Conservation (phyloP, 2,113 vertebrate species). For the Diphyllodes magnificus region DNA sequence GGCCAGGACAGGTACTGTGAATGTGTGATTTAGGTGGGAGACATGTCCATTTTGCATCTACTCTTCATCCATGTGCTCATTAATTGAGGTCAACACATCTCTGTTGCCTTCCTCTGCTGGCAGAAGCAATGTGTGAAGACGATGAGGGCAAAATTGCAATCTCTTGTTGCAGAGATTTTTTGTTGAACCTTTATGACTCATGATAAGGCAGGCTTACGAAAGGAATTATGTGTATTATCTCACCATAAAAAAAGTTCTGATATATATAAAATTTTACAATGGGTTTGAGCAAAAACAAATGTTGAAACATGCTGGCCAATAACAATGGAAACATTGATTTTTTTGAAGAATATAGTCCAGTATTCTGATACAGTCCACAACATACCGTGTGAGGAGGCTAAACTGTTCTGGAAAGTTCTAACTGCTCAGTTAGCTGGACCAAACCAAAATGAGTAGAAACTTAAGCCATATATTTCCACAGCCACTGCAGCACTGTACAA, state of each 20-base stretch:
- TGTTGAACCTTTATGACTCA: not conserved
- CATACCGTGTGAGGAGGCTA: not conserved
- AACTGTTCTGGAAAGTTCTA: not conserved
- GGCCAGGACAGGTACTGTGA: not conserved
- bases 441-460: not conserved
- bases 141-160: not conserved
- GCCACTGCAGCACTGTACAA: not conserved
- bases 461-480: not conserved
- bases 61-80: not conserved
- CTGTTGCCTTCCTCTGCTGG: not conserved
- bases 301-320: not conserved
- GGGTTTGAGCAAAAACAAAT: not conserved
- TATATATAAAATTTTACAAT: not conserved
- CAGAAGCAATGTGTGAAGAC: not conserved
- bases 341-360: not conserved
- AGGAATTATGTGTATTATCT: not conserved
- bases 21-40: not conserved
- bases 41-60: fast-evolving
- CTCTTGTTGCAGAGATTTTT: not conserved
- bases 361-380: not conserved
- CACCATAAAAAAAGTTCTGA: not conserved
- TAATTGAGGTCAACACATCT: not conserved
- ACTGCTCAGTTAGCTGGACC: not conserved
- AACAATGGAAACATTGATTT: not conserved
- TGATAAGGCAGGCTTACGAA: not conserved